Evolutionary conservation across 2,113 vertebrate species (phyloP).

Genomic region (Catharus minimus): DNA sequence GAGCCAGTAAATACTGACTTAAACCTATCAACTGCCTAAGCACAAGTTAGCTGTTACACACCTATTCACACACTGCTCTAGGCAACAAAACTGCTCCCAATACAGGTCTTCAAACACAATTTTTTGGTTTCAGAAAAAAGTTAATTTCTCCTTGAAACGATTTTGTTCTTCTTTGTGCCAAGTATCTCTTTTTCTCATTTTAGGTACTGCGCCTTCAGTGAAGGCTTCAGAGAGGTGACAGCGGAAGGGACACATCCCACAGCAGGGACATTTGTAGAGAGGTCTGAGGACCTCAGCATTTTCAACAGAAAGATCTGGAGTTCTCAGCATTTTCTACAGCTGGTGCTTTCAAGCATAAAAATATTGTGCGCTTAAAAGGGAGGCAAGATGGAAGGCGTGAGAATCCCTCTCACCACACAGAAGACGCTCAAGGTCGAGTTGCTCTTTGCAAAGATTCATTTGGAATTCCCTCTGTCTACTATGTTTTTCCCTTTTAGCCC

Average conservation of each 20-base stretch:
- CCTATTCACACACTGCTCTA: background rate
- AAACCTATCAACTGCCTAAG: background rate
- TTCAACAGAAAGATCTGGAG: background rate
- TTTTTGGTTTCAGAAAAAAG: background rate
- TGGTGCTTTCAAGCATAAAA: background rate
- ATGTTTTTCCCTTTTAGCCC: background rate
- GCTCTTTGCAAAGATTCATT: background rate
- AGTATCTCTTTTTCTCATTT: background rate
- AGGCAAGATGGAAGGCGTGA: background rate
- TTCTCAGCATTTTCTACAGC: background rate
- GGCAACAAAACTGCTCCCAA: background rate
- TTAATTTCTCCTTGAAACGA: background rate
- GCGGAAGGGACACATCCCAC: fast-evolving
- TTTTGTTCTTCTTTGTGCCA: background rate
- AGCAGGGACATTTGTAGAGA: fast-evolving
- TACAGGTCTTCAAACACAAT: background rate
- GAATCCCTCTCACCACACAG: background rate
- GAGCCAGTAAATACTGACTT: background rate
- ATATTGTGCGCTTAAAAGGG: background rate
- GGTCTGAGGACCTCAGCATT: background rate
- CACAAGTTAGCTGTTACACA: background rate
- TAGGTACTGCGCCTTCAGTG: background rate
- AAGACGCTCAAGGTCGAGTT: background rate
- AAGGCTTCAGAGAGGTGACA: background rate
- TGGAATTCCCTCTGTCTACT: background rate